These are phyloP conservation scores for Sweltsa coloradensis DNA, from an alignment of 1,140 invertebrate species.

Conservation along the genomic window DNA sequence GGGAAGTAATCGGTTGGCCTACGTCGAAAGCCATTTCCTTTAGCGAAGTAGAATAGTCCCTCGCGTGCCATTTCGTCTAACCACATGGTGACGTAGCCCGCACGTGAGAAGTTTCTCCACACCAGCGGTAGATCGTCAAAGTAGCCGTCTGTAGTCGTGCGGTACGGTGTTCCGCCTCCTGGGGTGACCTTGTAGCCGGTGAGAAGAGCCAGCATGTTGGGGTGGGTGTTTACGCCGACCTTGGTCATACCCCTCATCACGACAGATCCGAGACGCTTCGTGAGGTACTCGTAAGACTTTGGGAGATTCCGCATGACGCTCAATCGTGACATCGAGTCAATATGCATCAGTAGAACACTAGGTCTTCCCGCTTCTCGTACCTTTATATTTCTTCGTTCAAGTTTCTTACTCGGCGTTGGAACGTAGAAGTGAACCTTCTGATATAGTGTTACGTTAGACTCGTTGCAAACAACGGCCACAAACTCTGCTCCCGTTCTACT, in stretches of 20 bases:
- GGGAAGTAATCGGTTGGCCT: slow-evolving; percentile 35
- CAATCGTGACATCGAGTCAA: slow-evolving; percentile 43
- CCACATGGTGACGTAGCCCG: slow-evolving; percentile 30
- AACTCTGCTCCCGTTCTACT: too few species aligned
- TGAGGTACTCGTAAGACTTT: slow-evolving; percentile 31
- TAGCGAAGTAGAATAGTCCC: slow-evolving; percentile 30
- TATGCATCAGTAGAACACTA: slow-evolving; percentile 35
- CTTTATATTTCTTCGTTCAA: too few species aligned
- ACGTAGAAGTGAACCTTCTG: too few species aligned
- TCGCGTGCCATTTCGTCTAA: slow-evolving; percentile 30
- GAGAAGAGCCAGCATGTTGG: slow-evolving; percentile 31
- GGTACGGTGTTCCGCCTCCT: too few species aligned
- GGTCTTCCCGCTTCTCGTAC: too few species aligned
- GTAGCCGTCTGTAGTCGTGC: slow-evolving; percentile 9
- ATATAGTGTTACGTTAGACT: too few species aligned
- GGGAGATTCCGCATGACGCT: slow-evolving; percentile 43
- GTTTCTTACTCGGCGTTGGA: too few species aligned
- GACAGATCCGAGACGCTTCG: slow-evolving; percentile 24
- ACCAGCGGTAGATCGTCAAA: slow-evolving; percentile 28
- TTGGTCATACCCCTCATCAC: slow-evolving; percentile 32
- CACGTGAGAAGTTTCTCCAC: slow-evolving; percentile 26
- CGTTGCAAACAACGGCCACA: too few species aligned
- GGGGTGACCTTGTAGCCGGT: slow-evolving; percentile 18
- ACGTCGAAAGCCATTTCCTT: slow-evolving; percentile 28
- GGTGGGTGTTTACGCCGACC: slow-evolving; percentile 33